Percentiles rank a stretch among this genome's conserved stretches.
Evolutionary conservation across 2,888 invertebrate genomes (phyloP).

Genomic region (Agrilus biguttatus): DNA sequence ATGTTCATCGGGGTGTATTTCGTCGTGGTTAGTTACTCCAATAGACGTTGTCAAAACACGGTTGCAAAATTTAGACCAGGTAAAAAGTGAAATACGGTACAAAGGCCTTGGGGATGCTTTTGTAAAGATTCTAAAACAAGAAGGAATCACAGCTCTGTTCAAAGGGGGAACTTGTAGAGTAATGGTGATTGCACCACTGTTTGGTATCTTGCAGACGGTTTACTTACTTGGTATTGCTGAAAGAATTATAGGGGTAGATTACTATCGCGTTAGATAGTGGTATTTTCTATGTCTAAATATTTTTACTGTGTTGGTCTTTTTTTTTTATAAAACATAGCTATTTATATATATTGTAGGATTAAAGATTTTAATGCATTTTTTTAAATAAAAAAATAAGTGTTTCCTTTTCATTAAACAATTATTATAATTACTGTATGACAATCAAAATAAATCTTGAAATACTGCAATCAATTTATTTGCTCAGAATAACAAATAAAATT

Average conservation of each 20-base stretch:
- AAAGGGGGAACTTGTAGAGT: conserved; percentile 88
- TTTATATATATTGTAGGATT: too few species aligned
- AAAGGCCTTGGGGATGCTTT: not conserved
- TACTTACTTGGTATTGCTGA: conserved; percentile 62
- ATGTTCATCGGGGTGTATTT: not conserved
- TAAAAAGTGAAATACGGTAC: not conserved
- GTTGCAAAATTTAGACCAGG: not conserved
- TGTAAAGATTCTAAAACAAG: not conserved
- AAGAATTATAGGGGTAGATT: not conserved
- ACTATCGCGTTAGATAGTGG: too few species aligned
- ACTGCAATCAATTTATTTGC: too few species aligned
- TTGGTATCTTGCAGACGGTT: conserved; percentile 91
- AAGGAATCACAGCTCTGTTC: conserved; percentile 43
- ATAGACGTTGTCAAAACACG: conserved; percentile 2
- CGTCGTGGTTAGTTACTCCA: not conserved
- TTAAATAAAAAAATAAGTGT: too few species aligned
- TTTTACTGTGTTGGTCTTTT: too few species aligned
- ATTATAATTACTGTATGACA: too few species aligned
- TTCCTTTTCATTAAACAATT: too few species aligned
- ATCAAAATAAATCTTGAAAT: too few species aligned
- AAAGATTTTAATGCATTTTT: too few species aligned
- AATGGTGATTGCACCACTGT: conserved; percentile 89
- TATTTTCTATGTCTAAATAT: too few species aligned
- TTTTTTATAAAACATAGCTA: too few species aligned
- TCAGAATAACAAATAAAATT: too few species aligned